phyloP scores from a whole-genome alignment of 2,113 vertebrate species.

The Osmerus eperlanus region DNA sequence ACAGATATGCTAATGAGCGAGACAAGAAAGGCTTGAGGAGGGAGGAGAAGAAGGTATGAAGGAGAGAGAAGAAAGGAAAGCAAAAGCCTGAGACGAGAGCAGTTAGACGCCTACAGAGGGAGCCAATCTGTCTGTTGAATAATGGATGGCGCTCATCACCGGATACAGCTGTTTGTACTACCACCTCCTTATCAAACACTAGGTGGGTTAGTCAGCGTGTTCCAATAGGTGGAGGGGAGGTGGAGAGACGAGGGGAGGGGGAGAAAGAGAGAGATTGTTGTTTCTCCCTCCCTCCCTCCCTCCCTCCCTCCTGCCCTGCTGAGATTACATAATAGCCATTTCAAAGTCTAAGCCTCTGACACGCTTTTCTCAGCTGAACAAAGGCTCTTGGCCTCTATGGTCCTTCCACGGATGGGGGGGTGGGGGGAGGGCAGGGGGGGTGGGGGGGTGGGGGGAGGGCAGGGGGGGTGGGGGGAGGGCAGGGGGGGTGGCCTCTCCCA shows the following conservation, averaged over 20 bases:
- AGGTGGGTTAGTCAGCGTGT: slow-evolving; percentile 10
- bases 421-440: neutral
- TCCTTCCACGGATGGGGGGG: slow-evolving; percentile 19
- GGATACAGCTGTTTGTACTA: slow-evolving; percentile 33
- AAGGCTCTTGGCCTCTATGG: slow-evolving; percentile 32
- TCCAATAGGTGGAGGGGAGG: neutral
- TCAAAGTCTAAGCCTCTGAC: slow-evolving; percentile 53
- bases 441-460: neutral
- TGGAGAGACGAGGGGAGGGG: neutral
- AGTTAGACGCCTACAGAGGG: slow-evolving; percentile 25
- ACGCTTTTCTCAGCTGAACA: slow-evolving; percentile 59
- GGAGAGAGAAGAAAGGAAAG: neutral
- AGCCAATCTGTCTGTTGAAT: slow-evolving; percentile 37
- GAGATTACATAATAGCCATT: slow-evolving; percentile 63
- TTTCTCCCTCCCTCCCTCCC: slow-evolving; percentile 11
- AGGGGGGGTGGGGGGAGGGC: neutral
- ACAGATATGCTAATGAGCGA: slow-evolving; percentile 32
- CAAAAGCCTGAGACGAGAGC: slow-evolving; percentile 11
- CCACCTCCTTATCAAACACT: slow-evolving; percentile 25
- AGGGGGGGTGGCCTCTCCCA: neutral
- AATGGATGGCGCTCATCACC: slow-evolving; percentile 24
- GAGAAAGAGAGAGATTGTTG: neutral
- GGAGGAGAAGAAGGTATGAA: neutral
- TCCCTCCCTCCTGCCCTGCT: slow-evolving; percentile 21
- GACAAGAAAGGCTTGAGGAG: slow-evolving; percentile 3